Conservation (phyloP, 2,113 vertebrate species). For the Acanthisitta chloris region DNA sequence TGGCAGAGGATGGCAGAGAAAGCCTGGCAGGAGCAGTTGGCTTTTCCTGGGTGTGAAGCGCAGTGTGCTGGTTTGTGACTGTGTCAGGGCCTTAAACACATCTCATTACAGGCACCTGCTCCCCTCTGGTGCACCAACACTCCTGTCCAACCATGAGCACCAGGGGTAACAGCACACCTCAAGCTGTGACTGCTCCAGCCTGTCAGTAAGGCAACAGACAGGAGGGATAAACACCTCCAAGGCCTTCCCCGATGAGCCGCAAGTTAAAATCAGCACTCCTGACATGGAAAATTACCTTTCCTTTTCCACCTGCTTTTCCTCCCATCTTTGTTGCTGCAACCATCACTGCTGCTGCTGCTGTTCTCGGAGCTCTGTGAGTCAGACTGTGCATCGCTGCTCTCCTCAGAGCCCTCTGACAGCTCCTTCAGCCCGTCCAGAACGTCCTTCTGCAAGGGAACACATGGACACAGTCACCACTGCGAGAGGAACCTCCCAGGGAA, state of each 20-base stretch:
- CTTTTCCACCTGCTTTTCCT: slow-evolving; percentile 88
- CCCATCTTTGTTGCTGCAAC: slow-evolving; percentile 74
- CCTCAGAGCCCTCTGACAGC: slow-evolving; percentile 88
- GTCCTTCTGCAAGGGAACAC: slow-evolving; percentile 83
- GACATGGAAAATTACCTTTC: slow-evolving; percentile 78
- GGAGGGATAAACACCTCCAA: accelerated
- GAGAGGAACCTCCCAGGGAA: accelerated
- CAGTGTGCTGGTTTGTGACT: background rate
- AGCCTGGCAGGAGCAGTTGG: too few relatives aligned
- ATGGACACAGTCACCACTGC: accelerated
- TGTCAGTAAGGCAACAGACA: background rate
- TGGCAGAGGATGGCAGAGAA: background rate
- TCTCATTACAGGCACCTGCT: background rate
- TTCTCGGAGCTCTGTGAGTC: slow-evolving; percentile 81
- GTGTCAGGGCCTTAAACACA: accelerated
- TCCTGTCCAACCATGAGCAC: background rate
- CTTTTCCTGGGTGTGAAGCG: background rate
- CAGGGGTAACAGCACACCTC: accelerated
- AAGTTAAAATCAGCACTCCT: accelerated
- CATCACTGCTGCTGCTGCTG: slow-evolving; percentile 80
- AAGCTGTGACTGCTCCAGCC: accelerated
- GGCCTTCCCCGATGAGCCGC: background rate
- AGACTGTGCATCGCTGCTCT: slow-evolving; percentile 86
- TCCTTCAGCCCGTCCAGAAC: slow-evolving; percentile 85
- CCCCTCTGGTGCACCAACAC: background rate